Percentiles rank a stretch among this genome's conserved stretches.
These are phyloP conservation scores for Oryzias sinensis DNA, from an alignment of 2,797 vertebrate species.

Conservation along the genomic window DNA sequence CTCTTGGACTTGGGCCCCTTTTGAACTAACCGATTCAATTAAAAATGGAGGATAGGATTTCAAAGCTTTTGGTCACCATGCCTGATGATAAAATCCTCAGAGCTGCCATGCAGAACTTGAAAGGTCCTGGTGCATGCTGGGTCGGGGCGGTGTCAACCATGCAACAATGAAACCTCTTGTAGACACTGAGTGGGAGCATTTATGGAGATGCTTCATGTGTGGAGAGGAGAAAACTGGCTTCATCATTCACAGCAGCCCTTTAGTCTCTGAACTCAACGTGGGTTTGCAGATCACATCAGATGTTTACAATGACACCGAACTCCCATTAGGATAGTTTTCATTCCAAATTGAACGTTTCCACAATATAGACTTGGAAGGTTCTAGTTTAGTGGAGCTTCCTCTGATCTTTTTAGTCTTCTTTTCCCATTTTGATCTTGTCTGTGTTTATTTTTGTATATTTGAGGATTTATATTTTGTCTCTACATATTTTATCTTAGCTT, in stretches of 20 bases:
- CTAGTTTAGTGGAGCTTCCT: too few species aligned
- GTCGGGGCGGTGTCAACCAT: conserved; percentile 28
- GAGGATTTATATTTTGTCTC: too few species aligned
- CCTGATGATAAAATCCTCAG: conserved; percentile 52
- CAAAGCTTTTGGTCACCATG: conserved; percentile 52
- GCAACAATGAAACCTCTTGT: conserved; percentile 45
- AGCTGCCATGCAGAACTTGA: conserved; percentile 33
- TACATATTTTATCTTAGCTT: too few species aligned
- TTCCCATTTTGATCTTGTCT: too few species aligned
- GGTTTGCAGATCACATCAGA: too few species aligned
- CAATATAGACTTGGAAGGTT: too few species aligned
- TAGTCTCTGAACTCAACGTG: not conserved
- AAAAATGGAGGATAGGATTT: conserved; percentile 62
- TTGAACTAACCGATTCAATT: conserved; percentile 18
- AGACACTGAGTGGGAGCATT: conserved; percentile 18
- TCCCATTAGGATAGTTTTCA: too few species aligned
- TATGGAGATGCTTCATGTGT: conserved; percentile 21
- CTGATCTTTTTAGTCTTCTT: too few species aligned
- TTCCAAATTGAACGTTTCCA: too few species aligned
- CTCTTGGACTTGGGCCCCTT: too few species aligned
- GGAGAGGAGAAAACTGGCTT: conserved; percentile 4
- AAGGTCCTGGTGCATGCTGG: conserved; percentile 60
- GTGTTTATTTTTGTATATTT: too few species aligned
- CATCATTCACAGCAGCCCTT: not conserved
- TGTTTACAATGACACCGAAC: too few species aligned